phyloP scores from a whole-genome alignment of 2,797 vertebrate genomes.

The Galago senegalensis region DNA sequence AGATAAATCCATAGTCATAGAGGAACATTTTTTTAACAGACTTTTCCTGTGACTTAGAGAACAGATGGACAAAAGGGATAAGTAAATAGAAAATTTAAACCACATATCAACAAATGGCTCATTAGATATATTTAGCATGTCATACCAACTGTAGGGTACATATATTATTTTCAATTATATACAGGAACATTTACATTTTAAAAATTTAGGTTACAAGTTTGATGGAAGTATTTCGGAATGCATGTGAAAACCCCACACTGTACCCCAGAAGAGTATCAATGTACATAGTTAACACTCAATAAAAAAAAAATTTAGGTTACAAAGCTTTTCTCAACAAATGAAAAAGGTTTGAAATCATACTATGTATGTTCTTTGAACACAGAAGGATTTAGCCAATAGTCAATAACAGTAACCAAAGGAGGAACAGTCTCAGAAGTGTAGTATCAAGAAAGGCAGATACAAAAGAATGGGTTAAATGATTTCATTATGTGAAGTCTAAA shows the following conservation, averaged over 20 bases:
- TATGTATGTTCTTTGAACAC: background rate
- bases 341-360: background rate
- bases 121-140: background rate
- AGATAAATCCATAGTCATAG: background rate
- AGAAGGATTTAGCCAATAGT: background rate
- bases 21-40: constrained; percentile 1
- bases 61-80: background rate
- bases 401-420: background rate
- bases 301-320: background rate
- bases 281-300: no score
- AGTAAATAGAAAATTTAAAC: constrained; percentile 12
- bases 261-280: no score
- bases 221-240: no score
- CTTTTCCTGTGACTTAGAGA: background rate
- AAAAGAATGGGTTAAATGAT: background rate
- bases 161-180: background rate
- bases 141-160: background rate
- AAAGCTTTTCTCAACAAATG: background rate
- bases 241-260: no score
- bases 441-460: background rate
- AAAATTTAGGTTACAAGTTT: background rate
- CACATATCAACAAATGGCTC: background rate
- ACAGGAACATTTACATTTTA: background rate
- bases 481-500: background rate
- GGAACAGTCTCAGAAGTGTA: background rate